Conservation (phyloP, 2,888 invertebrate species). For the Malthinus seriepunctatus region DNA sequence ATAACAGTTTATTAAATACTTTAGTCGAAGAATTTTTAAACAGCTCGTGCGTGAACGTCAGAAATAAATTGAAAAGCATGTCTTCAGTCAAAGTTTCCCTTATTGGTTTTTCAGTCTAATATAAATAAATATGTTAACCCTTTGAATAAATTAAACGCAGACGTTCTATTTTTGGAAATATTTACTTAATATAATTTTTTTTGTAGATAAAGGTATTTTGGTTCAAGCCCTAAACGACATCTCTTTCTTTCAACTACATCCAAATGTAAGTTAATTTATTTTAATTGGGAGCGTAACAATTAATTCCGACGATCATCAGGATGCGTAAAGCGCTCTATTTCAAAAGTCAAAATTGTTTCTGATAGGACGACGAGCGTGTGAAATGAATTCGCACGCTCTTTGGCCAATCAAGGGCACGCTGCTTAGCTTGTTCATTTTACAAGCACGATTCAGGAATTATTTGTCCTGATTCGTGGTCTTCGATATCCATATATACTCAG, state of each 20-base stretch:
- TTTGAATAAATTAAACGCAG: not conserved
- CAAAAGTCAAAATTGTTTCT: too few species aligned
- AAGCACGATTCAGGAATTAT: too few species aligned
- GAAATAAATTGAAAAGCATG: constrained; percentile 1
- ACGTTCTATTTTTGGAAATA: not conserved
- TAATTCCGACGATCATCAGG: not conserved
- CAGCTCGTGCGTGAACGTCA: constrained; percentile 1
- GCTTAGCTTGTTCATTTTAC: too few species aligned
- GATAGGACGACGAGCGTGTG: too few species aligned
- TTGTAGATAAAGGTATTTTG: constrained; percentile 70
- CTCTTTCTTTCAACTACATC: constrained; percentile 62
- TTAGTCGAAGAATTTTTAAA: not conserved
- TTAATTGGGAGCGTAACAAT: not conserved
- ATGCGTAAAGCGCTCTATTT: too few species aligned
- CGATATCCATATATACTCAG: too few species aligned
- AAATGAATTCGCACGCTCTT: too few species aligned
- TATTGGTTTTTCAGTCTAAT: not conserved
- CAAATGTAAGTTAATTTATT: constrained; percentile 55
- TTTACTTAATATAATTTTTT: constrained; percentile 17
- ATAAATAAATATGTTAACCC: not conserved
- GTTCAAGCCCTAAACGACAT: constrained; percentile 67
- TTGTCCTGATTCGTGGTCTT: too few species aligned
- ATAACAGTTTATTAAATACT: not conserved
- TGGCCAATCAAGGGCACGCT: too few species aligned
- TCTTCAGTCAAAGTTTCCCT: not conserved